Evolutionary conservation across 2,888 invertebrate genomes (phyloP), one percentile per base, ranked within the genome.

Genomic region (Heliconius erato): DNA sequence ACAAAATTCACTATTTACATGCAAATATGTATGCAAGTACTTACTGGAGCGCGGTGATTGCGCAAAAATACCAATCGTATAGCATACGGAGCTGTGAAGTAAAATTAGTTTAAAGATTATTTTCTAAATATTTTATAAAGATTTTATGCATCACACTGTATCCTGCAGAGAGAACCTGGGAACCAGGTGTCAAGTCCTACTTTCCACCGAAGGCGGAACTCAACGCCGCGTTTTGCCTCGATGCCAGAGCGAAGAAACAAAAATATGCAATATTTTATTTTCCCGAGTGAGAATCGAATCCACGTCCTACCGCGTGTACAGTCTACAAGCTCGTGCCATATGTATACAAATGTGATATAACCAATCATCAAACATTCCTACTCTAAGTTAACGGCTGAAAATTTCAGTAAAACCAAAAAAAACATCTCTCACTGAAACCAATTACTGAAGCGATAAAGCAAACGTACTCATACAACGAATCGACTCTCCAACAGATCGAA

Each of bases 381-480:
- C 63, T 35, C 7, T 26, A 76, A 76, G 76, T 44, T 49, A 72
- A n/a, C 35, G 35, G n/a, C 6, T 63, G 63, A n/a, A 76, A 74
- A 63, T n/a, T 63, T 26, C 76, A 76, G 76, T 40, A 7, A 74
- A 74, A 74, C 74, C 65, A 59, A 79, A 28, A 49, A 67, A 79
- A 77, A 49, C 26, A 76, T 69, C 76, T 79, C 28, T 67, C 54
- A 49, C 67, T 40, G 32, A 77, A 74, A 81, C 35, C 83, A 83
- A 79, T 79, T 74, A 74, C 74, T 65, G 32, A 84, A 74, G 82
- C 79, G 83, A 72, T 83, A 78, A 81, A 82, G 81, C 80, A 81
- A 82, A 80, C 81, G 79, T 77, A 83, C 74, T 83, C 83, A 79
- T 74, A 82, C 71, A 84, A 81, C 82, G 83, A 86, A 85, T 83